Evolutionary conservation across 2,888 invertebrate genomes (phyloP).

Genomic region (Sussaba pulchella): DNA sequence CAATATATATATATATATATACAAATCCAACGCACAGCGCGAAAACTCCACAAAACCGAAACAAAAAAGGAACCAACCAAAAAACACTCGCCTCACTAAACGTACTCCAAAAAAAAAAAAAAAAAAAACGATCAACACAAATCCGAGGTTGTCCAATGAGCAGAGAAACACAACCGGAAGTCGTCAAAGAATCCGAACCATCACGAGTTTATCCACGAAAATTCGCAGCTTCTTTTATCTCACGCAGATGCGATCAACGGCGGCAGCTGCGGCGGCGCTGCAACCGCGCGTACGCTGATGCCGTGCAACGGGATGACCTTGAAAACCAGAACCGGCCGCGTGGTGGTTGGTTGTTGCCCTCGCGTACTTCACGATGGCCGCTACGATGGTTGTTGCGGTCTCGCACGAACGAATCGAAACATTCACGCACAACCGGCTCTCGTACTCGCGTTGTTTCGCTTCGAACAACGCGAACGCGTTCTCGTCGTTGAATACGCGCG

Average conservation of each 20-base stretch:
- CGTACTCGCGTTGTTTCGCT: too few species aligned
- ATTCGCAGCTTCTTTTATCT: background rate
- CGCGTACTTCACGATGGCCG: conserved; percentile 67
- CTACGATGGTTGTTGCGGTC: conserved; percentile 71
- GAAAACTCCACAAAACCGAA: conserved; percentile 49
- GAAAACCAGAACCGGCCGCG: conserved; percentile 56
- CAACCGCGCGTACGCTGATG: conserved; percentile 8
- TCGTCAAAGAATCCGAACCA: conserved; percentile 17
- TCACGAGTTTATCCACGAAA: background rate
- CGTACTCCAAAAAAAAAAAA: too few species aligned
- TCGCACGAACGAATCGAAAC: conserved; percentile 71
- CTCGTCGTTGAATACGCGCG: too few species aligned
- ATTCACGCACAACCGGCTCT: too few species aligned
- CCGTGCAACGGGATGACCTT: conserved; percentile 60
- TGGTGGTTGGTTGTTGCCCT: conserved; percentile 62
- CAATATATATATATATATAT: conserved; percentile 1
- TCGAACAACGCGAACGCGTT: too few species aligned
- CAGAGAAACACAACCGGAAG: background rate
- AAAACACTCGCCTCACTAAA: conserved; percentile 6
- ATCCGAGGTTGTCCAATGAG: background rate
- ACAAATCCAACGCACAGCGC: conserved; percentile 41
- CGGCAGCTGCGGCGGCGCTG: background rate
- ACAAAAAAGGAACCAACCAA: background rate
- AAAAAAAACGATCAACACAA: conserved; percentile 15
- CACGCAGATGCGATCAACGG: too few species aligned